Evolutionary conservation across 2,797 vertebrate genomes (phyloP).

Genomic region (Sebastes minor): DNA sequence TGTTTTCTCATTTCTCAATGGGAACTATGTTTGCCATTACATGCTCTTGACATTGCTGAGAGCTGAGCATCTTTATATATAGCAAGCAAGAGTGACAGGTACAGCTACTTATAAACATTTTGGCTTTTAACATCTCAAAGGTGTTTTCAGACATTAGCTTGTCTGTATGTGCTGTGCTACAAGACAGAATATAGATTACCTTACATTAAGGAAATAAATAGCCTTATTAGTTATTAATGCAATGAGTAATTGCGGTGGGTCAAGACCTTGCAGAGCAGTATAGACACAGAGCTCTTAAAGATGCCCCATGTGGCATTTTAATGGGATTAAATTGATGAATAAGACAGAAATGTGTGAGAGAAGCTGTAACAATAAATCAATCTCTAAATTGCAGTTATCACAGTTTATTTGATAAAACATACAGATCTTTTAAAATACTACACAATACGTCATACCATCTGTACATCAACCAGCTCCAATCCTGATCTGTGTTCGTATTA

Average conservation of each 20-base stretch:
- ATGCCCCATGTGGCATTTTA: neutral
- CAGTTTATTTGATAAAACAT: neutral
- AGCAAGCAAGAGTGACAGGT: slow-evolving; percentile 31
- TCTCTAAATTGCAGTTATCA: neutral
- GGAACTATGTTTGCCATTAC: slow-evolving; percentile 39
- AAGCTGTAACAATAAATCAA: neutral
- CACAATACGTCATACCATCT: neutral
- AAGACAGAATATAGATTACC: neutral
- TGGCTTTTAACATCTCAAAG: slow-evolving; percentile 42
- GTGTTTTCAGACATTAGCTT: slow-evolving; percentile 8
- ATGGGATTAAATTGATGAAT: neutral
- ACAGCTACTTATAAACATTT: slow-evolving; percentile 39
- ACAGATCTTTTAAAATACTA: neutral
- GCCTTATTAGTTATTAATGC: slow-evolving; percentile 20
- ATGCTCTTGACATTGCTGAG: slow-evolving; percentile 43
- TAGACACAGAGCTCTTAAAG: neutral
- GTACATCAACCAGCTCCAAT: neutral
- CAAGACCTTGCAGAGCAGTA: neutral
- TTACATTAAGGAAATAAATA: neutral
- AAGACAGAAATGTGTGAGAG: neutral
- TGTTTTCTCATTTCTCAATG: slow-evolving; percentile 25
- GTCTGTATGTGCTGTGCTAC: neutral
- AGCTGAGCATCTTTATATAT: slow-evolving; percentile 38
- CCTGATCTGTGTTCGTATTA: neutral
- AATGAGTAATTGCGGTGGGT: neutral